These are phyloP conservation scores for Beaufortia kweichowensis DNA, from an alignment of 2,113 vertebrate species.

Conservation along the genomic window DNA sequence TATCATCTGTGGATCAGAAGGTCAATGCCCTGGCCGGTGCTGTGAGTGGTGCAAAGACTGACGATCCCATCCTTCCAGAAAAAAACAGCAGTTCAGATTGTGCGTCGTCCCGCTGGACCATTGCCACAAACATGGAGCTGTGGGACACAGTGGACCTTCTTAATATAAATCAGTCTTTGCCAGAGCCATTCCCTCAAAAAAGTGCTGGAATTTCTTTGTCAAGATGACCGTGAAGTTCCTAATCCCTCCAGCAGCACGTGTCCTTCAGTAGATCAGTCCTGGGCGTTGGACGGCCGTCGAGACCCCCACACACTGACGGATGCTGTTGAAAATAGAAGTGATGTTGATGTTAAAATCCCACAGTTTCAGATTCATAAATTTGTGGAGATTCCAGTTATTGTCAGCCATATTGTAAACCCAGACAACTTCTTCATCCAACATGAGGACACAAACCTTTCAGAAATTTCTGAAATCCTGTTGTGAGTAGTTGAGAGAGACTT, in stretches of 20 bases:
- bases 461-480: constrained; percentile 61
- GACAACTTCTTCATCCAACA: constrained; percentile 71
- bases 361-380: constrained; percentile 66
- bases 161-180: constrained; percentile 5
- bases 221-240: background rate
- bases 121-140: constrained; percentile 69
- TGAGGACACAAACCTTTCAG: constrained; percentile 49
- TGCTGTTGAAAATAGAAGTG: no score
- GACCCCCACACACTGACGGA: background rate
- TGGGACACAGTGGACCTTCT: constrained; percentile 72
- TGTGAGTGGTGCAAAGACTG: no score
- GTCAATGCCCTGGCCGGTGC: no score
- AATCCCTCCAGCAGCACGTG: constrained; percentile 4
- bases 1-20: constrained; percentile 15
- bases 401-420: constrained; percentile 66
- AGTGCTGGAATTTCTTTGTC: background rate
- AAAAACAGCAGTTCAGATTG: constrained; percentile 55
- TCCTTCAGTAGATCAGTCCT: background rate
- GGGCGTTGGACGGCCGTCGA: background rate
- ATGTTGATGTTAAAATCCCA: constrained; percentile 55
- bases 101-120: constrained; percentile 64
- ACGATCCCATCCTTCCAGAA: constrained; percentile 63
- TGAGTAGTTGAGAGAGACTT: constrained; percentile 59
- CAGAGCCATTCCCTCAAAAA: background rate
- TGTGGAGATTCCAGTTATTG: constrained; percentile 70